phyloP scores from a whole-genome alignment of 1,140 invertebrate species.

The Cyrtorhinus lividipennis region DNA sequence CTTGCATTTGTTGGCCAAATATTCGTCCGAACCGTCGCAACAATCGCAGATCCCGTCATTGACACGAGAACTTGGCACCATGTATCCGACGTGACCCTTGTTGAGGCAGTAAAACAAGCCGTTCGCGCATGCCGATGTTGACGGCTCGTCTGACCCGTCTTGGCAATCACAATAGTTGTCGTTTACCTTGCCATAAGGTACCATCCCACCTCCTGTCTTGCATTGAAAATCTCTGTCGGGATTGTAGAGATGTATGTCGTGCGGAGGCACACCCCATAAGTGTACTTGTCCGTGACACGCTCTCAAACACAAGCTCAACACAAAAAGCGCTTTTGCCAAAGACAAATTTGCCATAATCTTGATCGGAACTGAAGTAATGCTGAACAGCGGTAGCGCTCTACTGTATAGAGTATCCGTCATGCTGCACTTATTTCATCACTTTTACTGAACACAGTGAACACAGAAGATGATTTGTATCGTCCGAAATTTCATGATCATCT shows the following conservation, averaged over 20 bases:
- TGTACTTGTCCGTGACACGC: too few relatives aligned
- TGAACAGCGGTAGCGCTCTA: too few relatives aligned
- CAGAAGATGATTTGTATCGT: too few relatives aligned
- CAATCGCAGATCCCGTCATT: constrained; percentile 97
- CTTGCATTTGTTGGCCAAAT: constrained; percentile 45
- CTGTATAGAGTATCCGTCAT: too few relatives aligned
- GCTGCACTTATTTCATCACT: too few relatives aligned
- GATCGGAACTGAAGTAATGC: too few relatives aligned
- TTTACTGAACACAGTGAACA: too few relatives aligned
- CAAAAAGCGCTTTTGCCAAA: too few relatives aligned
- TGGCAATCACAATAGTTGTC: constrained; percentile 97
- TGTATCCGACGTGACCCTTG: constrained; percentile 56
- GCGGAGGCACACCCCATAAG: neutral
- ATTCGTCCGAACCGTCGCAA: constrained; percentile 93
- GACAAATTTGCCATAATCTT: too few relatives aligned
- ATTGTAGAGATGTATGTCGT: constrained; percentile 34
- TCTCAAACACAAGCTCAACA: too few relatives aligned
- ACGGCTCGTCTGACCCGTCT: constrained; percentile 91
- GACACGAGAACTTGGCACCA: constrained; percentile 77
- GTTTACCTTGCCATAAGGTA: constrained; percentile 77
- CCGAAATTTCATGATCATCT: too few relatives aligned
- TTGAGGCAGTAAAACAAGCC: constrained; percentile 85
- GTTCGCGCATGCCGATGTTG: constrained; percentile 79
- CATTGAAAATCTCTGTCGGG: constrained; percentile 68
- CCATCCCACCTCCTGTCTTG: constrained; percentile 65